A percentile compares a stretch with the other conserved stretches of the same genome.
Evolutionary conservation across 2,888 invertebrate species (phyloP).

Genomic region (Agriotes lineatus): DNA sequence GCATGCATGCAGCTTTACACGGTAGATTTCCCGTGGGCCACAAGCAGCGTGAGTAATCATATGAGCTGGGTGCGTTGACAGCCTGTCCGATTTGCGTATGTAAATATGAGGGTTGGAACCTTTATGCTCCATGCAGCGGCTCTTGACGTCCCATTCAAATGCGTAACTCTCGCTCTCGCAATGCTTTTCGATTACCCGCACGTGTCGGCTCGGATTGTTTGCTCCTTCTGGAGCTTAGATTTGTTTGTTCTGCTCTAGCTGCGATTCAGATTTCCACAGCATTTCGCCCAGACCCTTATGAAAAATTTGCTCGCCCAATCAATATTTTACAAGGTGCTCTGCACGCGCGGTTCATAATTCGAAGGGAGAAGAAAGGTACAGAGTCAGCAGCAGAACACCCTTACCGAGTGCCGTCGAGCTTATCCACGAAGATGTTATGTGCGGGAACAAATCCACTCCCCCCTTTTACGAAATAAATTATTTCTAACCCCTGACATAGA

Average conservation of each 20-base stretch:
- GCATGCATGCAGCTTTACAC: slow-evolving; percentile 45
- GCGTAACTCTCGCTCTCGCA: slow-evolving; percentile 35
- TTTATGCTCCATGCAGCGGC: slow-evolving; percentile 32
- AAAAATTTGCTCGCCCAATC: not conserved
- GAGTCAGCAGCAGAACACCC: no score
- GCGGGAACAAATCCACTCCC: no score
- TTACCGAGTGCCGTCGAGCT: no score
- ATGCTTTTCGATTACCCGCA: slow-evolving; percentile 38
- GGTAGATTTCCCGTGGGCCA: slow-evolving; percentile 55
- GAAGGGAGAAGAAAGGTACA: not conserved
- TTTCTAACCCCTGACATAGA: no score
- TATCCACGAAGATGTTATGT: no score
- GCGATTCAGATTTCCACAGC: not conserved
- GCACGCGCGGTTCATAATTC: not conserved
- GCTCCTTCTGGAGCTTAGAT: slow-evolving; percentile 9
- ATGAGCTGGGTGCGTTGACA: slow-evolving; percentile 41
- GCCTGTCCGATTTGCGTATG: slow-evolving; percentile 46
- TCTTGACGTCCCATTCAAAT: slow-evolving; percentile 35
- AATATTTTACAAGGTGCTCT: not conserved
- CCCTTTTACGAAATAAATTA: no score
- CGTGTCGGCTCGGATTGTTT: slow-evolving; percentile 32
- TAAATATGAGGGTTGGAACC: slow-evolving; percentile 43
- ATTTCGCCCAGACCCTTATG: not conserved
- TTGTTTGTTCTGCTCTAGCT: slow-evolving; percentile 15
- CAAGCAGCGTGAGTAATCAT: slow-evolving; percentile 51